These are phyloP conservation scores for Acrossocheilus wenchowensis DNA, from an alignment of 2,797 vertebrate genomes.

Conservation along the genomic window DNA sequence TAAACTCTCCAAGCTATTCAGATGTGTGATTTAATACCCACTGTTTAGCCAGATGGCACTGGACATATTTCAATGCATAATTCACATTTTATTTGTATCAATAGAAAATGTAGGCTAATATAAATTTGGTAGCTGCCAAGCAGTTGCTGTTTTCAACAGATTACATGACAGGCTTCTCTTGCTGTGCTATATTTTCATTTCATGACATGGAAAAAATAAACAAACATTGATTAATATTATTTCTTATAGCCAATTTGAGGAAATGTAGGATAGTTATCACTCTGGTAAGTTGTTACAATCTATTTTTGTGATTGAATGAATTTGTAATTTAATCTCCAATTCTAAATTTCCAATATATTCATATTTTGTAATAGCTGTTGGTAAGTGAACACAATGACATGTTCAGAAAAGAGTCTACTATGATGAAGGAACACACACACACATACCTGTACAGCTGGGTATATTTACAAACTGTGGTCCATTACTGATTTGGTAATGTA, in stretches of 20 bases:
- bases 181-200: background rate
- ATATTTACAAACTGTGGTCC: background rate
- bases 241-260: background rate
- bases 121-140: constrained; percentile 8
- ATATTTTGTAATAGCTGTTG: background rate
- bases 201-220: background rate
- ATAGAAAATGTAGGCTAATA: constrained; percentile 10
- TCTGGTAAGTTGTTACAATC: background rate
- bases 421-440: background rate
- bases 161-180: constrained; percentile 9
- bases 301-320: background rate
- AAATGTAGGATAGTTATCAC: background rate
- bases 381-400: background rate
- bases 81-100: constrained; percentile 34
- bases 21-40: constrained; percentile 49
- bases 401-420: background rate
- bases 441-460: background rate
- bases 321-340: background rate
- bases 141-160: constrained; percentile 19
- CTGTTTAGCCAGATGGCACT: constrained; percentile 50
- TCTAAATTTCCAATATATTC: background rate
- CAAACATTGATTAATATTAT: background rate
- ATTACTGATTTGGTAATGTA: background rate
- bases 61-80: constrained; percentile 52
- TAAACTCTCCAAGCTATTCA: constrained; percentile 52